Evolutionary conservation across 2,113 vertebrate species (phyloP), one percentile per base, ranked within the genome.

Genomic region (Erythrolamprus reginae): DNA sequence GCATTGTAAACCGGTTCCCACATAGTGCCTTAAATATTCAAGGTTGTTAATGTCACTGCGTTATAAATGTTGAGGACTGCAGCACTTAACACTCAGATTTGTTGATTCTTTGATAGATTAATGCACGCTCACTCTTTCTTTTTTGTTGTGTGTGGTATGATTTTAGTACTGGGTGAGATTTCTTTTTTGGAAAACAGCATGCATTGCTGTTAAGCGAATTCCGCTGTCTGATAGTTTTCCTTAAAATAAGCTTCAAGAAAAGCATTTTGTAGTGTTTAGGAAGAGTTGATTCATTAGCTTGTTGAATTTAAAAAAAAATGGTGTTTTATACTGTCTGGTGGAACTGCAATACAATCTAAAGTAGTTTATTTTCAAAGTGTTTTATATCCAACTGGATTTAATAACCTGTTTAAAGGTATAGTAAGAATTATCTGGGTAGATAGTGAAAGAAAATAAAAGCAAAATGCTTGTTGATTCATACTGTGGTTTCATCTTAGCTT

Each of bases 1-100:
- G 98, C 98, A 98, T 99, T 98, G 98, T 99, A 98, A 98, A 98
- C 97, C 97, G 96, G 98, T 99, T 98, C 97, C 98, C 98, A 99
- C 98, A 98, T 99, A 99, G 99, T 99, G 99, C 99, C 99, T 99
- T 99, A 99, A 99, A 99, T 99, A 99, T 99, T 98, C 98, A 98
- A 99, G 98, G 98, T 99, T 98, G 98, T 99, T 98, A 97, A 98
- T 98, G 98, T 99, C 99, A 98, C 97, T 98, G 98, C 97, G 96
- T 91, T 98, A 98, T 98, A 98, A 98, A 98, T 98, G 98, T 99
- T 97, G 97, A 98, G 98, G 98, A 99, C 98, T 99, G 98, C 98
- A 99, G 99, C 98, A 99, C 98, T 99, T 99, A 98, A 98, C 98
- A 95, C 98, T 98, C 98, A 97, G 97, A 98, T 98, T 97, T 98